phyloP scores from a whole-genome alignment of 2,888 invertebrate genomes.

The Ectropis crepuscularia region DNA sequence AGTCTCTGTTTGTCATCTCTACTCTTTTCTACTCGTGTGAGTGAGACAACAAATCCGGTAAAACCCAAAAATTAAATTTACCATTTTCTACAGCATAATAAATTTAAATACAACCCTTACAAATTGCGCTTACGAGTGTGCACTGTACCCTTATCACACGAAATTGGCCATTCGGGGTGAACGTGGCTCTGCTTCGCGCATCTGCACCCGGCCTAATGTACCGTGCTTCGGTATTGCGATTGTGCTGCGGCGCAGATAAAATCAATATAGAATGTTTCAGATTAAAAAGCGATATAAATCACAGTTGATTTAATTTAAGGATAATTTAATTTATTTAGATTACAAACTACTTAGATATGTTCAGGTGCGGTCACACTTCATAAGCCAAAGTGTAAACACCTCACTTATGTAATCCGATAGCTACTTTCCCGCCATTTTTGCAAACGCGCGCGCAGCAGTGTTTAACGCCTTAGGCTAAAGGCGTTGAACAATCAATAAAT shows the following conservation, averaged over 20 bases:
- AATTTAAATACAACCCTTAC: slow-evolving; percentile 47
- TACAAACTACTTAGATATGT: too few species aligned
- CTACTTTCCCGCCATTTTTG: too few species aligned
- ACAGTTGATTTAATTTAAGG: too few species aligned
- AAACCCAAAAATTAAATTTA: slow-evolving; percentile 18
- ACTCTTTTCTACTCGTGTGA: background rate
- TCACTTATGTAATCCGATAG: too few species aligned
- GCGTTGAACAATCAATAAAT: too few species aligned
- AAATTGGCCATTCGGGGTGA: slow-evolving; percentile 42
- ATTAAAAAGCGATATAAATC: too few species aligned
- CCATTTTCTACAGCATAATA: slow-evolving; percentile 42
- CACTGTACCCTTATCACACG: slow-evolving; percentile 54
- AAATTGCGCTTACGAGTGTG: slow-evolving; percentile 43
- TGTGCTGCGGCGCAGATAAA: slow-evolving; percentile 22
- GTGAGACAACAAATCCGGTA: background rate
- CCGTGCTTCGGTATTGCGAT: slow-evolving; percentile 43
- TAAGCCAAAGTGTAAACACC: too few species aligned
- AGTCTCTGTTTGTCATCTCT: too few species aligned
- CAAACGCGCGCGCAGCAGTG: too few species aligned
- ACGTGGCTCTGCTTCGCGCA: slow-evolving; percentile 48
- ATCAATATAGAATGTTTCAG: slow-evolving; percentile 2
- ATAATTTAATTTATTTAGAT: too few species aligned
- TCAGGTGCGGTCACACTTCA: too few species aligned
- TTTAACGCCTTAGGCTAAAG: too few species aligned
- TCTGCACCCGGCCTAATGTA: slow-evolving; percentile 59